phyloP scores from a whole-genome alignment of 2,888 invertebrate species.

The Monopis laevigella region DNA sequence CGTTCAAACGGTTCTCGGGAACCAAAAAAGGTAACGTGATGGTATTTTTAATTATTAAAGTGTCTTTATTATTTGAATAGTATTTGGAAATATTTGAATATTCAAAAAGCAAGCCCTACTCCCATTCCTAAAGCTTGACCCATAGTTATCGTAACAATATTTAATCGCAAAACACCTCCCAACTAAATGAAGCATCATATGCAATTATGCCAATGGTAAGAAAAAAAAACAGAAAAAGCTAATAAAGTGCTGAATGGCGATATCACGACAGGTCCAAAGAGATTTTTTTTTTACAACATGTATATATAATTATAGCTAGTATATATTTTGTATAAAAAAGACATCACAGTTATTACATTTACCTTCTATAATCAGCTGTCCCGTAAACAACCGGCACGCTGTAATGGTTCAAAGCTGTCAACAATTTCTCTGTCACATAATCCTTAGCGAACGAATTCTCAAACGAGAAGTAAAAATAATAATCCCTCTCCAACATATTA shows the following conservation, averaged over 20 bases:
- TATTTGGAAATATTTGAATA: no score
- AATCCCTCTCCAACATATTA: conserved; percentile 30
- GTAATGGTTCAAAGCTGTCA: conserved; percentile 59
- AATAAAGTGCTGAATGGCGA: neutral
- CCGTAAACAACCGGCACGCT: conserved; percentile 74
- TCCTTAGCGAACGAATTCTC: conserved; percentile 37
- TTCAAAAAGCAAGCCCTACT: no score
- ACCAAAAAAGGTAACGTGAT: no score
- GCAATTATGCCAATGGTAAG: neutral
- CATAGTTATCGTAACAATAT: no score
- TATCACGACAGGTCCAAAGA: neutral
- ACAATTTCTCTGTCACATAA: conserved; percentile 41
- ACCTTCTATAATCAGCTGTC: conserved; percentile 68
- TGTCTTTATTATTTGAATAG: no score
- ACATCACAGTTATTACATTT: conserved; percentile 22
- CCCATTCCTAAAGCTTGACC: no score
- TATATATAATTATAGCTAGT: neutral
- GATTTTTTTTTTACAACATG: neutral
- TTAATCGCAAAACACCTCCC: no score
- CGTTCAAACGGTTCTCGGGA: no score
- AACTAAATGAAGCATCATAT: no score
- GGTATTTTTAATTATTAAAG: no score
- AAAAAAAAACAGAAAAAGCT: neutral
- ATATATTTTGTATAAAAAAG: neutral
- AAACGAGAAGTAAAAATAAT: conserved; percentile 43